Evolutionary conservation across 2,797 vertebrate species (phyloP).

Genomic region (Melopsittacus undulatus): DNA sequence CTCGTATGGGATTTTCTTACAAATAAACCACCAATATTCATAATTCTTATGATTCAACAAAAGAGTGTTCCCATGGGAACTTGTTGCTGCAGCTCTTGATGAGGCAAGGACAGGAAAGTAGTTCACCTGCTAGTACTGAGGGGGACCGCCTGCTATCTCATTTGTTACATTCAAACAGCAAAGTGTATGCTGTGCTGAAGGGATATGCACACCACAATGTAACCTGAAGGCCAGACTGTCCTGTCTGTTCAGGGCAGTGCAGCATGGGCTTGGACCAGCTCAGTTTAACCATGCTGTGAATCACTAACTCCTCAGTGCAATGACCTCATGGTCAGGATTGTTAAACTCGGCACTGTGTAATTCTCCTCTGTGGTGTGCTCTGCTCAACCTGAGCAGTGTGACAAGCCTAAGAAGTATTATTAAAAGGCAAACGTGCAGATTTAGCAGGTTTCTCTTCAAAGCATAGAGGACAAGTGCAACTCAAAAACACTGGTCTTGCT

Average conservation of each 20-base stretch:
- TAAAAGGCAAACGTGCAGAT: not conserved
- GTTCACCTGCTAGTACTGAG: not conserved
- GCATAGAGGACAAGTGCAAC: not conserved
- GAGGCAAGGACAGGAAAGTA: not conserved
- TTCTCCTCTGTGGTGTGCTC: not conserved
- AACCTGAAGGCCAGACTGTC: not conserved
- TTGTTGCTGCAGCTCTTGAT: not conserved
- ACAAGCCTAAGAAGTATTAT: not conserved
- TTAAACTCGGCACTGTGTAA: not conserved
- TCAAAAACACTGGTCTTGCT: not conserved
- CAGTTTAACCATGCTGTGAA: accelerated
- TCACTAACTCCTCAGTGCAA: not conserved
- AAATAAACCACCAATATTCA: not conserved
- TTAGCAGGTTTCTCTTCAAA: not conserved
- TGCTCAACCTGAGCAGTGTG: not conserved
- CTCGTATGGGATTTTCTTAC: not conserved
- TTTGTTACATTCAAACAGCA: not conserved
- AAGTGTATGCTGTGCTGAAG: accelerated
- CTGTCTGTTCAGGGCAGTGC: not conserved
- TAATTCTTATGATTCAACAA: not conserved
- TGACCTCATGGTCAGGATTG: accelerated
- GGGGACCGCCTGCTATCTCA: not conserved
- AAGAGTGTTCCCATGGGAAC: not conserved
- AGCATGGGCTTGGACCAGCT: not conserved
- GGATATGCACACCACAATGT: accelerated